Base-by-base conservation (phyloP, 2,888 invertebrate genomes). In the Lycocerus yunnanus region DNA sequence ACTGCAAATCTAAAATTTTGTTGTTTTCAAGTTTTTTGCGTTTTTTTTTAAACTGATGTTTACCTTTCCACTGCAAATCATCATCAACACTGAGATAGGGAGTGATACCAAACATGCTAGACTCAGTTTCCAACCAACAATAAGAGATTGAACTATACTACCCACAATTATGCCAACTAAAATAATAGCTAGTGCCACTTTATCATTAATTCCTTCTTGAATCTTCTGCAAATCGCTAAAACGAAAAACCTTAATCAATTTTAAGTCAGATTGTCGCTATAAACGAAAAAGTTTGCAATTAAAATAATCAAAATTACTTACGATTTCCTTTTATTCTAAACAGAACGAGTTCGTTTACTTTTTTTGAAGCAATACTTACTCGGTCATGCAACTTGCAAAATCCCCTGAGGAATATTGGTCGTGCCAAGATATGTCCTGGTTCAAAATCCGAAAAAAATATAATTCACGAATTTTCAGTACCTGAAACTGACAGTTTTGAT, bases 141-240 rank as follows among this genome's bases (percentile, higher is more conserved):
- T 11, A 1, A 27, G 11, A 4, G 27, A 13, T 11, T 27, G 27
- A 4, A 27, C 27, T 0, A 27, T 4, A 4, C 4, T 1, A 27
- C 11, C 4, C 13, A 27, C 13, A 13, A 27, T 27, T 27, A 27
- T 27, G 27, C 11, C 13, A 27, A 27, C 27, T 27, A 13, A 0
- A 1, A 27, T 27, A 3, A 27, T 1, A 13, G 95, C 93, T 24
- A 96, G 85, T 0, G 93, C 93, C 82, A 95, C 95, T 5, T 93
- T 91, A 61, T 90, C 88, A 85, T 94, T 27, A 13, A 27, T 27
- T 13, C 27, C 27, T 27, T 27, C 27, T 27, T 27, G 27, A 27
- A 27, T 27, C 95, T 75, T 95, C 92, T 80, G 94, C 91, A 80
- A 95, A 90, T 92, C 94, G 95, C 59, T 94, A 87, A 5, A 91